These are phyloP conservation scores for Calycopis cecrops DNA, from an alignment of 1,140 invertebrate genomes.

Conservation along the genomic window DNA sequence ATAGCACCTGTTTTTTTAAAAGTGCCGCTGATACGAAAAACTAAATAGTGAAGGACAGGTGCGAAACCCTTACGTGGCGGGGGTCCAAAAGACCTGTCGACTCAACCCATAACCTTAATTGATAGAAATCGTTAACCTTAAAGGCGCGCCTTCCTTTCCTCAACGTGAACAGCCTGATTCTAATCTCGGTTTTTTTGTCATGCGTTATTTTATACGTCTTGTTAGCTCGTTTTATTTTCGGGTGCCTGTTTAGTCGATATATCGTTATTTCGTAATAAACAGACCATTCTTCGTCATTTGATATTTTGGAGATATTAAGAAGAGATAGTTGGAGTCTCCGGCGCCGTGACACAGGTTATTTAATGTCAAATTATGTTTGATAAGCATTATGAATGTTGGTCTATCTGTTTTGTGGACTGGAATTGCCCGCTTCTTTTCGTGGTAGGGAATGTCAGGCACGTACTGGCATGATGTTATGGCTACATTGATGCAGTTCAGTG, in stretches of 20 bases:
- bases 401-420: background rate
- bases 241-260: slow-evolving; percentile 51
- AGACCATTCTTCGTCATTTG: slow-evolving; percentile 68
- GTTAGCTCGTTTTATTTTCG: slow-evolving; percentile 70
- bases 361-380: slow-evolving; percentile 42
- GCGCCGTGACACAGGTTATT: slow-evolving; percentile 56
- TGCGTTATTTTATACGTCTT: slow-evolving; percentile 60
- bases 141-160: slow-evolving; percentile 60
- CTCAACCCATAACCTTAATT: slow-evolving; percentile 69
- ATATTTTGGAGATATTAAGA: slow-evolving; percentile 64
- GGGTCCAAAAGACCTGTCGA: slow-evolving; percentile 54
- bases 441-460: no score
- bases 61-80: slow-evolving; percentile 66
- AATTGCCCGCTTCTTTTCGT: no score
- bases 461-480: no score
- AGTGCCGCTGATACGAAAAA: slow-evolving; percentile 55
- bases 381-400: background rate
- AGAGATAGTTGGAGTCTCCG: slow-evolving; percentile 48
- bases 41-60: slow-evolving; percentile 64
- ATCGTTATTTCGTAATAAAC: slow-evolving; percentile 71
- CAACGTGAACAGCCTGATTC: slow-evolving; percentile 67
- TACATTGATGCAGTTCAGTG: no score
- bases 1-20: slow-evolving; percentile 58
- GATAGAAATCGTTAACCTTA: slow-evolving; percentile 73
- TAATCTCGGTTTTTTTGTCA: slow-evolving; percentile 59